Base-by-base conservation (phyloP, 2,888 invertebrate genomes). In the Steromphala cineraria region DNA sequence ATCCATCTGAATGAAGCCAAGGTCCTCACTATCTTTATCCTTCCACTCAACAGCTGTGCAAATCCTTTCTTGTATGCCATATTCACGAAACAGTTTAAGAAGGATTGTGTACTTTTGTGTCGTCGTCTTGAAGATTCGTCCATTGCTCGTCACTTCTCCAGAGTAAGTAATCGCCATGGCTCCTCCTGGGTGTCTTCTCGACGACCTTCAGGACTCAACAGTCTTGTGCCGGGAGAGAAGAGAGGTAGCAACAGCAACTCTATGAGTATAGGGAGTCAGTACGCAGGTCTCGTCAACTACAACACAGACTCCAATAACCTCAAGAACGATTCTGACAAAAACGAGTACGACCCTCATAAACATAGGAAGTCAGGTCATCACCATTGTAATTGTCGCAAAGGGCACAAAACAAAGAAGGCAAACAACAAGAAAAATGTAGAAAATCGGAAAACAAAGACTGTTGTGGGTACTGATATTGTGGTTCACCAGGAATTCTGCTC, bases 51-150 rank as follows among this genome's bases (percentile, higher is more conserved):
- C 94, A 97, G 98, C 17, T 99, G 98, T 94, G 98, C 98, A 94
- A 99, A 99, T 94, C 99, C 99, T 0, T 99, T 99, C 93, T 95
- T 99, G 40, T 99, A 99, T 93, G 99, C 99, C 77, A 98, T 99
- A 88, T 96, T 99, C 91, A 99, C 99, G 8, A 98, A 99, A 93
- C 98, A 98, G 93, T 98, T 98, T 94, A 98, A 98, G 94, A 98
- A 98, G 94, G 98, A 99, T 94, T 98, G 98, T 94, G 97, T 98
- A 2, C 96, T 97, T 93, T 96, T 98, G 81, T 98, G 98, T 94
- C 98, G 98, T 93, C 97, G 98, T 24, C 97, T 99, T 89, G 98
- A 99, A 93, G 98, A 92, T 79, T 89, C 91, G 4, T 88, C 90
- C n/a, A 87, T 91, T 55, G 88, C 90, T 17, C 83, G 91, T 7